phyloP scores from a whole-genome alignment of 2,113 vertebrate species.

The Sapayoa aenigma region DNA sequence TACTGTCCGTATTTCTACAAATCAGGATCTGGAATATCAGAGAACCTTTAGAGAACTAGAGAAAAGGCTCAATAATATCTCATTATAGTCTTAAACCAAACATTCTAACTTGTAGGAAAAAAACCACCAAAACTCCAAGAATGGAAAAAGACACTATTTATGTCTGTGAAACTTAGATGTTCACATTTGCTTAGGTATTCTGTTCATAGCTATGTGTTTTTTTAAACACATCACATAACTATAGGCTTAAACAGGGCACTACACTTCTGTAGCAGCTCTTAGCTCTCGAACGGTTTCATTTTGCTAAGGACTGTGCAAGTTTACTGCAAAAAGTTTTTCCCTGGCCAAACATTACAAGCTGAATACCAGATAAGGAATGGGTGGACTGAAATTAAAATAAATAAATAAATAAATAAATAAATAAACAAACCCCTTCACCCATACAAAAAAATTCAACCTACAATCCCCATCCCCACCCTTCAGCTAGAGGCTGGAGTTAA shows the following conservation, averaged over 20 bases:
- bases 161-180: neutral
- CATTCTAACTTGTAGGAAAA: neutral
- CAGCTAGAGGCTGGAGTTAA: neutral
- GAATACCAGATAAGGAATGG: neutral
- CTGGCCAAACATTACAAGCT: neutral
- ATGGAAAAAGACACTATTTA: neutral
- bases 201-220: neutral
- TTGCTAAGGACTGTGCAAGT: neutral
- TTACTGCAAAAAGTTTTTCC: neutral
- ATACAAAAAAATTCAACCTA: neutral
- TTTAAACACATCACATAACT: neutral
- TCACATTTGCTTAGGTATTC: neutral
- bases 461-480: neutral
- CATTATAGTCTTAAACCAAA: neutral
- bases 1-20: neutral
- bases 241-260: neutral
- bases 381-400: neutral
- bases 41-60: neutral
- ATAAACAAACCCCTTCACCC: neutral
- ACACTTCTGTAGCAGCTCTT: neutral
- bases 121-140: neutral
- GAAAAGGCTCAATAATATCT: neutral
- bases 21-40: neutral
- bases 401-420: neutral
- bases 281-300: neutral